phyloP scores from a whole-genome alignment of 2,113 vertebrate genomes.

The Lampris incognitus region DNA sequence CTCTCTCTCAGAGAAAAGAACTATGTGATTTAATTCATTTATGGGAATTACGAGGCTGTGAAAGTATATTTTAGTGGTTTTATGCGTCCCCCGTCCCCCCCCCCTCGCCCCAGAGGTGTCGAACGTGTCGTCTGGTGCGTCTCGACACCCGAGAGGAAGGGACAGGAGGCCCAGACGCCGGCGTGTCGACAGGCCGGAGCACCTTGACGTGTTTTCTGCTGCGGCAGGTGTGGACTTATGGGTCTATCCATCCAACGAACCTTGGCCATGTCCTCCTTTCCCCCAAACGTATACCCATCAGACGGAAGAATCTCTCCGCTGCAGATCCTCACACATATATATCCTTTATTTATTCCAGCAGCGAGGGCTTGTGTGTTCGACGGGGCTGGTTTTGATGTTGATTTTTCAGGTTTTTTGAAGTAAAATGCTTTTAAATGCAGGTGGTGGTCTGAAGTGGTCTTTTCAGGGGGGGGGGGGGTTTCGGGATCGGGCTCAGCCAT shows the following conservation, averaged over 20 bases:
- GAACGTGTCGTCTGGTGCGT: slow-evolving; percentile 67
- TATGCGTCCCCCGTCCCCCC: slow-evolving; percentile 37
- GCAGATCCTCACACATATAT: slow-evolving; percentile 8
- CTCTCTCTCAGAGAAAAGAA: slow-evolving; percentile 62
- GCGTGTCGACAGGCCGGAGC: slow-evolving; percentile 31
- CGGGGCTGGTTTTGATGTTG: slow-evolving; percentile 10
- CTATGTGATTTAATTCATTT: slow-evolving; percentile 52
- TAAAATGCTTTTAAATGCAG: slow-evolving; percentile 29
- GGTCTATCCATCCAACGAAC: slow-evolving; percentile 36
- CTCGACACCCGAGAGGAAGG: slow-evolving; percentile 34
- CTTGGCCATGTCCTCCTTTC: slow-evolving; percentile 9
- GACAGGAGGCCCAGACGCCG: slow-evolving; percentile 41
- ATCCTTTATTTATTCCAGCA: slow-evolving; percentile 54
- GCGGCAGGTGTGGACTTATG: slow-evolving; percentile 49
- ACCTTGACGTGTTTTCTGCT: slow-evolving; percentile 39
- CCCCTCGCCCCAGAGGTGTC: slow-evolving; percentile 25
- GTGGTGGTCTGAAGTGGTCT: slow-evolving; percentile 8
- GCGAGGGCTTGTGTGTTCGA: slow-evolving; percentile 3
- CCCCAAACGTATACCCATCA: background rate
- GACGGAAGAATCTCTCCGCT: slow-evolving; percentile 14
- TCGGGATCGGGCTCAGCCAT: background rate
- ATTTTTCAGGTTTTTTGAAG: slow-evolving; percentile 18
- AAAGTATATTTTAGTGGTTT: slow-evolving; percentile 65
- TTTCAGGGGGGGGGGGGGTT: background rate
- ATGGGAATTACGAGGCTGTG: slow-evolving; percentile 69